Conservation (phyloP, 2,113 vertebrate genomes). For the Caretta caretta region DNA sequence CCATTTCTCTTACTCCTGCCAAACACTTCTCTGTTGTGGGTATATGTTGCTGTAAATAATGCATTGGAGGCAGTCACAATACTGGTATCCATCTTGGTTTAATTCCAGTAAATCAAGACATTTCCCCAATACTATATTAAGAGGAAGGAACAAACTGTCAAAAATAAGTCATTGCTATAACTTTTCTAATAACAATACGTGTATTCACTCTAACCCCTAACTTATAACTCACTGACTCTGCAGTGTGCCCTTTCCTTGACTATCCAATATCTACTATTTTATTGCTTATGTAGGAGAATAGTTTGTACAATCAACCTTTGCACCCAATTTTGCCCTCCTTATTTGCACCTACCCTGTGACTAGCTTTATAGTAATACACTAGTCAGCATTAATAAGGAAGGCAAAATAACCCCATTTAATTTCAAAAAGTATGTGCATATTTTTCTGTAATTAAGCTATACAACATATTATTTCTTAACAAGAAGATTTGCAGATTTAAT, state of each 20-base stretch:
- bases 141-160: not conserved
- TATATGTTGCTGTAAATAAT: not conserved
- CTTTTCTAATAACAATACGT: not conserved
- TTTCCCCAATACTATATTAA: not conserved
- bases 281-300: not conserved
- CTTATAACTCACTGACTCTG: slow-evolving; percentile 32
- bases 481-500: not conserved
- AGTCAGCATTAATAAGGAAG: not conserved
- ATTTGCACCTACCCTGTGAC: not conserved
- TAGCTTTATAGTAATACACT: not conserved
- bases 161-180: slow-evolving; percentile 7
- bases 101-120: not conserved
- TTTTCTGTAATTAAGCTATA: not conserved
- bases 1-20: not conserved
- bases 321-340: not conserved
- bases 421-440: not conserved
- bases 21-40: not conserved
- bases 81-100: not conserved
- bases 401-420: not conserved
- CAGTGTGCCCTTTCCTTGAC: slow-evolving; percentile 31
- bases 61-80: not conserved
- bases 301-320: not conserved
- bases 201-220: not conserved
- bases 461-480: not conserved
- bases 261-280: not conserved